These are phyloP conservation scores for Synanthedon myopaeformis DNA, from an alignment of 2,888 invertebrate genomes.

Conservation along the genomic window DNA sequence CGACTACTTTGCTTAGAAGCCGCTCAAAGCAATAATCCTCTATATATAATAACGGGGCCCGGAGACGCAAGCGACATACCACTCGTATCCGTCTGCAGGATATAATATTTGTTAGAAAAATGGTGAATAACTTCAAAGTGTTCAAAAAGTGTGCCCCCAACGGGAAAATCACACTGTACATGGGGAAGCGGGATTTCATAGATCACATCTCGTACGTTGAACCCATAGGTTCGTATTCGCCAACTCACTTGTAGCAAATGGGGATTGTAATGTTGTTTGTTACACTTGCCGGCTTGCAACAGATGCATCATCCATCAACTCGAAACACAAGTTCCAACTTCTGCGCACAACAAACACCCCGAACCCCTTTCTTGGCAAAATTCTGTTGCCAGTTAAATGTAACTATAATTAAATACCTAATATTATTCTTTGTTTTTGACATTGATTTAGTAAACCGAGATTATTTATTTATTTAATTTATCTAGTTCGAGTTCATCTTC, in stretches of 20 bases:
- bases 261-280: neutral
- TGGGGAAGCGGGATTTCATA: constrained; percentile 89
- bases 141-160: constrained; percentile 92
- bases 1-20: constrained; percentile 30
- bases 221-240: constrained; percentile 77
- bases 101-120: constrained; percentile 35
- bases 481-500: no score
- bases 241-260: neutral
- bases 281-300: neutral
- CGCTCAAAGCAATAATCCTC: constrained; percentile 38
- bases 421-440: no score
- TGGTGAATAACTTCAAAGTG: constrained; percentile 93
- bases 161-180: constrained; percentile 85
- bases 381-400: no score
- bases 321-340: no score
- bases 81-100: neutral
- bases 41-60: constrained; percentile 38
- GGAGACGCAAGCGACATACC: neutral
- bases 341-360: no score
- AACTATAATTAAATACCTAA: no score
- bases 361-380: no score
- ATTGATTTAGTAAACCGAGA: no score
- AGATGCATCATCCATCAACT: neutral
- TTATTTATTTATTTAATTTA: no score
- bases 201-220: constrained; percentile 89